Base-by-base conservation (phyloP, 2,113 vertebrate species). In the Lagenorhynchus albirostris region DNA sequence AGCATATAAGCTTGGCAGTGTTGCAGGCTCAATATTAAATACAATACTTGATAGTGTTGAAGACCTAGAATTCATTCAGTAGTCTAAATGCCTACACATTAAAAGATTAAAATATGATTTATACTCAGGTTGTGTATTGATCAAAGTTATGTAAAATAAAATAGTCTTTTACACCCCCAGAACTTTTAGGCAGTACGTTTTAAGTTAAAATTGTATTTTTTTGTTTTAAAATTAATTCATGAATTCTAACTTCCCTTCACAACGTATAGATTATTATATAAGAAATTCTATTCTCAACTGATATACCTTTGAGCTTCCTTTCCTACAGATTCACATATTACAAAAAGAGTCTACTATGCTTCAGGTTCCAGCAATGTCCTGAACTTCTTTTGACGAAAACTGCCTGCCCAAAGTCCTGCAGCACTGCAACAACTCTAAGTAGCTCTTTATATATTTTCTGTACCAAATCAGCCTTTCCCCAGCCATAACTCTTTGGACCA, bases 71-170 rank as follows among this genome's bases (percentile, higher is more conserved):
- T 79, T 36, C 12, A 65, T 47, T 94, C 33, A 74, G 2, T 33
- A 11, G 44, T 38, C 5, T 55, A 58, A 86, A 47, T 91, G 23
- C n/a, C 53, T 73, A 58, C 17, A 29, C 5, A 53, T 53, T 47
- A 33, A 87, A 81, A 68, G 6, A 76, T 76, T 81, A 86, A 60
- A 33, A 82, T 20, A 62, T 5, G 74, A n/a, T 85, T 85, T 55
- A 25, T 86, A 87, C 65, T 88, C 87, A 97, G 96, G 96, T 96
- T 84, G 18, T 67, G 58, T 82, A 97, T 97, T 94, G 95, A 98
- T 95, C 13, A 60, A 84, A 53, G 1, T 44, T 65, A 70, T 58
- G 12, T 79, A 23, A 76, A 91, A 73, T 60, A 47, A 50, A 17
- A 55, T 14, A 73, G 91, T 23, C 10, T 33, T 93, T 94, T 73